Conservation (phyloP, 35 echinoderm and acorn worm genomes). For the Patiria miniata region DNA sequence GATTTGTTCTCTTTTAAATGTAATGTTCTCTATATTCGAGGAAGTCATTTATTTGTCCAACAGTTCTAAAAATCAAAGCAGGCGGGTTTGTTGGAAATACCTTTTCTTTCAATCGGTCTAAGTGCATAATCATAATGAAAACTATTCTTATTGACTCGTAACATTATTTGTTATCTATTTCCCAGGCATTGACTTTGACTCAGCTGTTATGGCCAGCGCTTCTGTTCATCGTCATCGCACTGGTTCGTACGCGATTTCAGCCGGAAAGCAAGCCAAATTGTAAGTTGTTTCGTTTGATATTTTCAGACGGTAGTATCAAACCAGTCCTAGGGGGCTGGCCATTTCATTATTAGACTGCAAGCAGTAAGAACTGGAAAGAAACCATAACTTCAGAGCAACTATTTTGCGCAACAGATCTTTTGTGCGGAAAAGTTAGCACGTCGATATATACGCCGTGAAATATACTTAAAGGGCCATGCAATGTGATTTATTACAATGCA, state of each 20-base stretch:
- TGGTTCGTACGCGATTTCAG: slow-evolving; percentile 7
- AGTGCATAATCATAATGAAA: no score
- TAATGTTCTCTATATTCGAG: no score
- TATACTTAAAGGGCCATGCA: no score
- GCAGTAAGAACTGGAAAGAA: neutral
- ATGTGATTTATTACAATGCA: no score
- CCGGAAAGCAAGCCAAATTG: neutral
- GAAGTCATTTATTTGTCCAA: no score
- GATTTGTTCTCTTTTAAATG: no score
- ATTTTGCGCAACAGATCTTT: neutral
- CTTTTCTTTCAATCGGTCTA: no score
- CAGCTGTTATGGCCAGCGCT: slow-evolving; percentile 30
- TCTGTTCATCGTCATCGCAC: slow-evolving; percentile 30
- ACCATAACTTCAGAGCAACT: neutral
- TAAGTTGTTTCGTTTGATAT: slow-evolving; percentile 12
- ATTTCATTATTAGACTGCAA: neutral
- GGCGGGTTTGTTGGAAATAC: no score
- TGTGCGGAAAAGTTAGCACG: neutral
- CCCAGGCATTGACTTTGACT: slow-evolving; percentile 28
- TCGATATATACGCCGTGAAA: neutral
- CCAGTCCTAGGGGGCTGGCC: neutral
- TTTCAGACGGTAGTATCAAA: neutral
- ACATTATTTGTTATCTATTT: neutral
- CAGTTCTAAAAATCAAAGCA: no score
- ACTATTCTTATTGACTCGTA: no score